Conservation (phyloP, 2,797 vertebrate species). For the Caiman crocodilus region DNA sequence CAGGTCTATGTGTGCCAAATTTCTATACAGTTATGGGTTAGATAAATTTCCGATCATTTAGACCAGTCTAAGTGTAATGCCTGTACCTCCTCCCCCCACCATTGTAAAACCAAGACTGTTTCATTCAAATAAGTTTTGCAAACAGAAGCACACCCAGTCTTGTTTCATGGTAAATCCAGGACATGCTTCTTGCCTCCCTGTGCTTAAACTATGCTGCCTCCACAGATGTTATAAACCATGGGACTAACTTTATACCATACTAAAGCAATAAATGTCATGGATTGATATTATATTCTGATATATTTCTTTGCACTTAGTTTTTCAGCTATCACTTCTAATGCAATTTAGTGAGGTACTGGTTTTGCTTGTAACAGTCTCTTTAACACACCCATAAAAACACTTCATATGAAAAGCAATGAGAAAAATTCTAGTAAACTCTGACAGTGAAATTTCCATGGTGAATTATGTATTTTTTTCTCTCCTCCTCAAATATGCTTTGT, state of each 20-base stretch:
- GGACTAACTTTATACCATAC: neutral
- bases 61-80: too few relatives aligned
- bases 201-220: neutral
- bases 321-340: neutral
- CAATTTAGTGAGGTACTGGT: neutral
- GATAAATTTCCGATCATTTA: too few relatives aligned
- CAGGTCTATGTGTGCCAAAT: too few relatives aligned
- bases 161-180: neutral
- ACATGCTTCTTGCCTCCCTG: accelerated
- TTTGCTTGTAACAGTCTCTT: neutral
- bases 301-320: neutral
- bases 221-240: neutral
- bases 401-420: conserved; percentile 2
- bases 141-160: neutral
- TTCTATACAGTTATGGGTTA: too few relatives aligned
- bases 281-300: neutral
- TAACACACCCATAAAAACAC: conserved; percentile 5
- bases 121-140: neutral
- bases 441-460: neutral
- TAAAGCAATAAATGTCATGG: conserved; percentile 18
- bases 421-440: conserved; percentile 11
- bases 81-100: too few relatives aligned
- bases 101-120: accelerated
- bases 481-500: conserved; percentile 21
- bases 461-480: conserved; percentile 19